These are phyloP conservation scores for Gallinago solitaria DNA, from an alignment of 2,797 vertebrate genomes.

Conservation along the genomic window DNA sequence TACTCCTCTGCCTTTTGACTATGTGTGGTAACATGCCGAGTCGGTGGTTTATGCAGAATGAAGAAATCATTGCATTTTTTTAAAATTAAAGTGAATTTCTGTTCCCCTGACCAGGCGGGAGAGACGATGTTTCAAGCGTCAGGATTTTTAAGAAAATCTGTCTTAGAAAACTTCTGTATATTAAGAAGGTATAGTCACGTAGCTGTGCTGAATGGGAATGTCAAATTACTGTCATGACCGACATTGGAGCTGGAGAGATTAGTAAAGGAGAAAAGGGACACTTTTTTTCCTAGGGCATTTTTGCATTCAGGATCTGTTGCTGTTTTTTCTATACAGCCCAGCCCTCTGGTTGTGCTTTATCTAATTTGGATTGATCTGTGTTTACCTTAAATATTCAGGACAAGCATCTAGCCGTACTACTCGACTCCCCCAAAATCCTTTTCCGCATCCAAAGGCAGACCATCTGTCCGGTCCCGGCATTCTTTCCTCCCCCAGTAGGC, in stretches of 20 bases:
- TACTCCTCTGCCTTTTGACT: neutral
- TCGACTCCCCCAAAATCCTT: neutral
- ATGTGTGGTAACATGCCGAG: neutral
- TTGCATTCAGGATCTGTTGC: rapidly evolving
- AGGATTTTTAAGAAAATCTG: neutral
- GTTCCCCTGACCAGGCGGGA: neutral
- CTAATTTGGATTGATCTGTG: neutral
- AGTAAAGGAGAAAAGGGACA: neutral
- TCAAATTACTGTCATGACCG: rapidly evolving
- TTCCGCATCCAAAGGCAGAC: slow-evolving; percentile 23
- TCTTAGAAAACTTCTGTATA: too few species aligned
- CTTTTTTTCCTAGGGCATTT: neutral
- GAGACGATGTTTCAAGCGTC: neutral
- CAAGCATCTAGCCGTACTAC: neutral
- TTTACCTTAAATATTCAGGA: slow-evolving; percentile 28
- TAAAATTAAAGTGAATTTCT: neutral
- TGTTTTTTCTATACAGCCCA: neutral
- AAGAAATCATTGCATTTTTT: neutral
- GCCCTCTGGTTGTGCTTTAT: neutral
- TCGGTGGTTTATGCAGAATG: neutral
- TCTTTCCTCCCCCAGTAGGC: neutral
- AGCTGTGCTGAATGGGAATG: neutral
- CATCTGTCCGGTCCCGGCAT: neutral
- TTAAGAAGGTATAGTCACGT: neutral
- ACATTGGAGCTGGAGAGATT: neutral